phyloP scores from a whole-genome alignment of 2,113 vertebrate genomes.

The Siniperca chuatsi region DNA sequence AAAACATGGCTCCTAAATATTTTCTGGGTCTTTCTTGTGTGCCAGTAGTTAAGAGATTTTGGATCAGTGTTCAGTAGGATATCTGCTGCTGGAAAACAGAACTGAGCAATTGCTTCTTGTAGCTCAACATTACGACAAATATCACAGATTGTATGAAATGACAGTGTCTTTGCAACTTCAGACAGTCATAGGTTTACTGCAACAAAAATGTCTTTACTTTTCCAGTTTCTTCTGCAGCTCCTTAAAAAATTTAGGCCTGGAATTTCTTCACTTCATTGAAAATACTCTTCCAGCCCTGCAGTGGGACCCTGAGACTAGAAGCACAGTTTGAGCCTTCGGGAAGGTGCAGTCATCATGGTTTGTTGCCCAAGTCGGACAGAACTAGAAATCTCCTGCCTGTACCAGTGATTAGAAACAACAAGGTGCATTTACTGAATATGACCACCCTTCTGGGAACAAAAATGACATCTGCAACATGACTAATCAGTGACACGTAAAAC shows the following conservation, averaged over 20 bases:
- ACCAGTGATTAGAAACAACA: constrained; percentile 32
- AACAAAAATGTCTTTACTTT: too few species aligned
- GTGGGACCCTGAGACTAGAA: constrained; percentile 40
- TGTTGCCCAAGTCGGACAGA: background rate
- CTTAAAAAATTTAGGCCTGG: background rate
- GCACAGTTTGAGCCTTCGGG: constrained; percentile 6
- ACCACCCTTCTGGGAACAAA: background rate
- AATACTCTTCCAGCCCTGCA: background rate
- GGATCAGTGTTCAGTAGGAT: constrained; percentile 16
- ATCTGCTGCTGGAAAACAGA: constrained; percentile 5
- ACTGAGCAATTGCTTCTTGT: background rate
- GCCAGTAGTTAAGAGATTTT: background rate
- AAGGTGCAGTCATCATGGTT: background rate
- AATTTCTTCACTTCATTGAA: background rate
- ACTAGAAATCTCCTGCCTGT: background rate
- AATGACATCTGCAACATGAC: constrained; percentile 2
- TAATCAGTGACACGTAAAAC: background rate
- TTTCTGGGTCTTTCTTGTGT: background rate
- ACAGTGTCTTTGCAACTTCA: background rate
- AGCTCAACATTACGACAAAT: background rate
- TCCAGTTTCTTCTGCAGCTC: background rate
- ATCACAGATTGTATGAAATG: background rate
- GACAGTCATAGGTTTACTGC: background rate
- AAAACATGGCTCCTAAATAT: background rate
- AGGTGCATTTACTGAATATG: constrained; percentile 9